A percentile compares a stretch with the other conserved stretches of the same genome.
Evolutionary conservation across 1,140 invertebrate species (phyloP).

Genomic region (Pseudomyrmex sp.): DNA sequence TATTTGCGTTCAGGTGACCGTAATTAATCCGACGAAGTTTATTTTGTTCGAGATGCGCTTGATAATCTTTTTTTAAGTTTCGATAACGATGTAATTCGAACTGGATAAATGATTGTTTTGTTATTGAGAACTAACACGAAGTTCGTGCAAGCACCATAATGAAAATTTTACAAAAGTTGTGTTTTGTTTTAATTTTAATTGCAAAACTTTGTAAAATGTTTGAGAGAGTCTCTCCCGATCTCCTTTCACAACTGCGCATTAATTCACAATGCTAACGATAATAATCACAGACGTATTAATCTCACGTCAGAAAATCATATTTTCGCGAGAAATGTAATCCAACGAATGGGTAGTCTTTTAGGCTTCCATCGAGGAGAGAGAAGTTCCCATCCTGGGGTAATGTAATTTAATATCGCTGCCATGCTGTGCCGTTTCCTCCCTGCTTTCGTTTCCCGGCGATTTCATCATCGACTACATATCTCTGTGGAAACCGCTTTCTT

Average conservation of each 20-base stretch:
- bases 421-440: slow-evolving; percentile 10
- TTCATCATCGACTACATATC: slow-evolving; percentile 40
- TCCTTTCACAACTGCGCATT: not conserved
- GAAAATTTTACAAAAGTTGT: not conserved
- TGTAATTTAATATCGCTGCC: slow-evolving; percentile 42
- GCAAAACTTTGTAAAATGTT: slow-evolving; percentile 1
- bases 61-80: slow-evolving; percentile 13
- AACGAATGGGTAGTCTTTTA: slow-evolving; percentile 12
- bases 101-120: not conserved
- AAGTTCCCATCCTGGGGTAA: slow-evolving; percentile 13
- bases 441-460: slow-evolving; percentile 10
- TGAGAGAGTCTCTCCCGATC: not conserved
- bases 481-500: slow-evolving; percentile 24
- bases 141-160: not conserved
- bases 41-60: not conserved
- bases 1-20: slow-evolving; percentile 26
- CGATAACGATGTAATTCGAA: slow-evolving; percentile 1
- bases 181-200: not conserved
- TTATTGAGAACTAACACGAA: not conserved
- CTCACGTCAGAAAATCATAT: slow-evolving; percentile 1
- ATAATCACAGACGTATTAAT: slow-evolving; percentile 25
- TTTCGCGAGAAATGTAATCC: slow-evolving; percentile 13
- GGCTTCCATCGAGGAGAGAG: slow-evolving; percentile 4
- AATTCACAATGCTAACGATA: not conserved
- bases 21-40: slow-evolving; percentile 23